Conservation (phyloP, 2,797 vertebrate genomes). For the Typhlichthys subterraneus region DNA sequence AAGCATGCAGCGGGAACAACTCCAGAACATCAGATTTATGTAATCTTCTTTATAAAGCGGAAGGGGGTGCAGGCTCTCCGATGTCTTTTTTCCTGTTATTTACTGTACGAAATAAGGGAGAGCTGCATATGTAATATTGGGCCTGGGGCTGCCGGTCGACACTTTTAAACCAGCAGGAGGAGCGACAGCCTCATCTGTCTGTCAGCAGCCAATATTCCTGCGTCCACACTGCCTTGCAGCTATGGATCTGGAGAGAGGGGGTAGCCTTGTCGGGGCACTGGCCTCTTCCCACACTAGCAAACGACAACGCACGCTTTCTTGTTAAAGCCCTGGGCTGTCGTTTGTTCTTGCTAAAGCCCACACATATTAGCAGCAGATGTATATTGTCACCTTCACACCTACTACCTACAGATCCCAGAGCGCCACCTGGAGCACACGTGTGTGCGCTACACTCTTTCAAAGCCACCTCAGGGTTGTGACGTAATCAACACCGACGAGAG, state of each 20-base stretch:
- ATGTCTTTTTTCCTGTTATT: conserved; percentile 41
- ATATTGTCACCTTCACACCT: conserved; percentile 22
- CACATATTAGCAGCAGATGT: background rate
- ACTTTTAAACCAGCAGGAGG: conserved; percentile 38
- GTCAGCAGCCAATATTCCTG: conserved; percentile 19
- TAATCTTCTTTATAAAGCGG: conserved; percentile 39
- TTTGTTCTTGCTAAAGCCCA: conserved; percentile 6
- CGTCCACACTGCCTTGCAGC: conserved; percentile 1
- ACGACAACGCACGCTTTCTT: background rate
- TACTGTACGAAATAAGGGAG: conserved; percentile 54
- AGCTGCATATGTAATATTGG: conserved; percentile 33
- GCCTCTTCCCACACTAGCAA: conserved; percentile 17
- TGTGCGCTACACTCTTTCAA: background rate
- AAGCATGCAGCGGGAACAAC: conserved; percentile 22
- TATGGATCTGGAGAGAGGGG: background rate
- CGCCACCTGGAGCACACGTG: background rate
- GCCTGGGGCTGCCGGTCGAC: conserved; percentile 52
- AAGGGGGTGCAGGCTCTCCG: conserved; percentile 23
- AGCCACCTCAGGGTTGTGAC: background rate
- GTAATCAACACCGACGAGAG: conserved; percentile 7
- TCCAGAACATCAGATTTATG: conserved; percentile 49
- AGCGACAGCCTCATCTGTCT: conserved; percentile 23
- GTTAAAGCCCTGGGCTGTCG: background rate
- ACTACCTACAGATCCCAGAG: background rate
- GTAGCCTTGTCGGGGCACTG: background rate